These are phyloP conservation scores for Tricholaema leucomelas DNA, from an alignment of 2,113 vertebrate species.

Conservation along the genomic window DNA sequence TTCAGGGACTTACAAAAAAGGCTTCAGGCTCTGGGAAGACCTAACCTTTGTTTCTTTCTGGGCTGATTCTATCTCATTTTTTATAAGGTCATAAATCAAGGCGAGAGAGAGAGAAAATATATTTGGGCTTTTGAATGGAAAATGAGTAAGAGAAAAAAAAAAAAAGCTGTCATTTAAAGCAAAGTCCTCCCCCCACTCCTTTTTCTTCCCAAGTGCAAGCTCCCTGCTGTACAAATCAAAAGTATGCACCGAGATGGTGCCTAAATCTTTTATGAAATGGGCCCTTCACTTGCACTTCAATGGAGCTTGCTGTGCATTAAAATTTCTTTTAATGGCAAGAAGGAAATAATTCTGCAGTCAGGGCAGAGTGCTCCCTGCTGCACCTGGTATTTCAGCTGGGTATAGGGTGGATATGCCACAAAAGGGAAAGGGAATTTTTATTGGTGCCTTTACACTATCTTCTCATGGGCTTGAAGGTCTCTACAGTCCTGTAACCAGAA, in stretches of 20 bases:
- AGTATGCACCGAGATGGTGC: not conserved
- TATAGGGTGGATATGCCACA: not conserved
- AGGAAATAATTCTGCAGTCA: constrained; percentile 29
- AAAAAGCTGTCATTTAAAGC: constrained; percentile 39
- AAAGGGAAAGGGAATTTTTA: not conserved
- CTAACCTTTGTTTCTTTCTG: constrained; percentile 55
- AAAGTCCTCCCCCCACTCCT: not conserved
- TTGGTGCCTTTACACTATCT: not conserved
- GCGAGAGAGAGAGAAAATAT: constrained; percentile 35
- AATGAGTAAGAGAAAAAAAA: constrained; percentile 16
- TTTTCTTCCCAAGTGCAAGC: constrained; percentile 6
- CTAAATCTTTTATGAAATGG: constrained; percentile 46
- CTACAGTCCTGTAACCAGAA: not conserved
- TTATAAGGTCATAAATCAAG: constrained; percentile 50
- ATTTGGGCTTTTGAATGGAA: constrained; percentile 55
- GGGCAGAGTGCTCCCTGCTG: not conserved
- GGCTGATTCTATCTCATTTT: constrained; percentile 53
- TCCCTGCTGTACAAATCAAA: constrained; percentile 47
- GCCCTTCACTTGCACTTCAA: constrained; percentile 38
- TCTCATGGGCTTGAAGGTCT: not conserved
- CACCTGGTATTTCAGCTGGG: not conserved
- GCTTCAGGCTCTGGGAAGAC: constrained; percentile 52
- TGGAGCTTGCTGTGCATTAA: constrained; percentile 32
- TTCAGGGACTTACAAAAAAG: constrained; percentile 58
- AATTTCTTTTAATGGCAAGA: constrained; percentile 41